A percentile compares a stretch with the other conserved stretches of the same genome.
phyloP scores from a whole-genome alignment of 1,140 invertebrate genomes.

The Megalopta genalis region DNA sequence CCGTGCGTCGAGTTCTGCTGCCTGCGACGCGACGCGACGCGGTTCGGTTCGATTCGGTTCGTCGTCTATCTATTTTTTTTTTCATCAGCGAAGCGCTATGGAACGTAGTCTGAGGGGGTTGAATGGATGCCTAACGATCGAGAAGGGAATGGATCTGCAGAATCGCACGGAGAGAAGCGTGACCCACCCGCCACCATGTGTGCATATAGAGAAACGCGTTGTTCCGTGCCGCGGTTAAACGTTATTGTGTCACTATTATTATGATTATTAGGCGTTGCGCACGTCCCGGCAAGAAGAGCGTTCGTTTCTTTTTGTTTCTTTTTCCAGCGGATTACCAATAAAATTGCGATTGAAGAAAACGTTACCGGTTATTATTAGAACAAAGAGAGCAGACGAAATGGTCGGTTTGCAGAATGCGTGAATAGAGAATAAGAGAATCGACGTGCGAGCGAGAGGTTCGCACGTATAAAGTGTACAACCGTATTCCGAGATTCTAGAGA shows the following conservation, averaged over 20 bases:
- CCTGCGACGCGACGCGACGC: background rate
- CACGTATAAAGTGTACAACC: constrained; percentile 29
- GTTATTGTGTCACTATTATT: constrained; percentile 23
- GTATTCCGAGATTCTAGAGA: constrained; percentile 16
- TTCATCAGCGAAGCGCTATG: background rate
- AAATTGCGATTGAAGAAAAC: background rate
- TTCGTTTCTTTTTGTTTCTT: constrained; percentile 12
- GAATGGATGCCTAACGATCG: constrained; percentile 11
- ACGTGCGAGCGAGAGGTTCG: constrained; percentile 16
- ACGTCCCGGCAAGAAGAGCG: constrained; percentile 43
- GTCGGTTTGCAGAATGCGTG: background rate
- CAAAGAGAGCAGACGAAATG: too few relatives aligned
- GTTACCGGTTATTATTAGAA: too few relatives aligned
- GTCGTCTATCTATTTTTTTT: background rate
- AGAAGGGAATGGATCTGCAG: constrained; percentile 25
- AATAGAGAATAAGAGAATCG: background rate
- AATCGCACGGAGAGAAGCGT: constrained; percentile 71
- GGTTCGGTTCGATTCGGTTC: too few relatives aligned
- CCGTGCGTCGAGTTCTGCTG: constrained; percentile 10
- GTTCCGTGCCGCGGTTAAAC: constrained; percentile 42
- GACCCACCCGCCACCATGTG: constrained; percentile 77
- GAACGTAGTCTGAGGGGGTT: background rate
- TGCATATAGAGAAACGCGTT: constrained; percentile 64
- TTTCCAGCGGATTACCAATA: constrained; percentile 20
- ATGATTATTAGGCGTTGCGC: constrained; percentile 10